phyloP scores from a whole-genome alignment of 1,140 invertebrate species.

The Delia radicum region DNA sequence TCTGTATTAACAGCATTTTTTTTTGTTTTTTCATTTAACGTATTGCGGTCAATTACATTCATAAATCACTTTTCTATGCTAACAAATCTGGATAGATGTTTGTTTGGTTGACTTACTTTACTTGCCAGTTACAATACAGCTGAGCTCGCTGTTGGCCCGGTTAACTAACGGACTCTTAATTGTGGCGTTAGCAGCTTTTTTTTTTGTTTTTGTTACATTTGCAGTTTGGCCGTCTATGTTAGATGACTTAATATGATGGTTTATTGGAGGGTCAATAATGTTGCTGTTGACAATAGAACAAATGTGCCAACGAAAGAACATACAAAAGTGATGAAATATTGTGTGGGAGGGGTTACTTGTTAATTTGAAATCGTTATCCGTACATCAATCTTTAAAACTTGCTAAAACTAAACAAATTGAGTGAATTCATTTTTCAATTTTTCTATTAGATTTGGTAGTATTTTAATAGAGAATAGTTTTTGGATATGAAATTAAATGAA shows the following conservation, averaged over 20 bases:
- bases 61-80: constrained; percentile 16
- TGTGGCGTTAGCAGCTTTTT: no score
- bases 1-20: neutral
- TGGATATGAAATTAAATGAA: no score
- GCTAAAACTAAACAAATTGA: no score
- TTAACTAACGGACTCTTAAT: neutral
- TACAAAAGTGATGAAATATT: neutral
- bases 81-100: neutral
- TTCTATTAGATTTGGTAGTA: no score
- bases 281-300: neutral
- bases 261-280: neutral
- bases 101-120: no score
- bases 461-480: no score
- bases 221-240: no score
- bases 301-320: neutral
- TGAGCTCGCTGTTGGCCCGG: no score
- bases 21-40: neutral
- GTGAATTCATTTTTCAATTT: no score
- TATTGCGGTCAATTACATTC: constrained; percentile 25
- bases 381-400: neutral
- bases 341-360: neutral
- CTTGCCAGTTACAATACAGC: no score
- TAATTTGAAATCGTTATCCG: neutral
- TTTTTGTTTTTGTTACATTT: no score
- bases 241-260: neutral